A percentile compares a stretch with the other conserved stretches of the same genome.
Conservation (phyloP, 2,888 invertebrate genomes). For the Sphaerophoria taeniata region DNA sequence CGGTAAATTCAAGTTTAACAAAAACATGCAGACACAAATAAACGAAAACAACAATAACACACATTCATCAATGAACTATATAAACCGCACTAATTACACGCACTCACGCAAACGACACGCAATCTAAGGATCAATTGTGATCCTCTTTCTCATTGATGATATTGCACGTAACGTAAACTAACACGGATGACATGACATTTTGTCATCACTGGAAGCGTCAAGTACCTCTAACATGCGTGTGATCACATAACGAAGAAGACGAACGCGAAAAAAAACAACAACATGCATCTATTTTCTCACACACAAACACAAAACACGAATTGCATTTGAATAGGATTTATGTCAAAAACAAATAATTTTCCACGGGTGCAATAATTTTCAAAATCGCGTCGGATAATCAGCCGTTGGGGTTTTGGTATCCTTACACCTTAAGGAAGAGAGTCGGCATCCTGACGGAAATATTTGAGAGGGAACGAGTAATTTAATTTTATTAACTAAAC, state of each 20-base stretch:
- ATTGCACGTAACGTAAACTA: slow-evolving; percentile 48
- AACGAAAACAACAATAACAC: slow-evolving; percentile 14
- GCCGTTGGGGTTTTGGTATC: slow-evolving; percentile 36
- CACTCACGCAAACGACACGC: slow-evolving; percentile 72
- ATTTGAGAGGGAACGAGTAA: slow-evolving; percentile 38
- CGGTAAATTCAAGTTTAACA: slow-evolving; percentile 67
- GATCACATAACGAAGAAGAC: neutral
- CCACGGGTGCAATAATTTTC: neutral
- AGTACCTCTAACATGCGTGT: neutral
- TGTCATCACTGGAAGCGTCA: slow-evolving; percentile 17
- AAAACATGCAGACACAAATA: slow-evolving; percentile 28
- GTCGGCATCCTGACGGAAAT: slow-evolving; percentile 20
- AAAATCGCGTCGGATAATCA: slow-evolving; percentile 70
- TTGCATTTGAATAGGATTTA: slow-evolving; percentile 18
- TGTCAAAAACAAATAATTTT: slow-evolving; percentile 22
- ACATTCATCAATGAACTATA: slow-evolving; percentile 7
- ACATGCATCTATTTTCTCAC: slow-evolving; percentile 35
- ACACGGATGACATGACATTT: slow-evolving; percentile 45
- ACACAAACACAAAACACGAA: slow-evolving; percentile 32
- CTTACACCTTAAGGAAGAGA: slow-evolving; percentile 4
- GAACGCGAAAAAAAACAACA: neutral
- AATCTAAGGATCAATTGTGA: slow-evolving; percentile 71
- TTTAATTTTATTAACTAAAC: neutral
- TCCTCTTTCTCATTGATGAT: slow-evolving; percentile 64
- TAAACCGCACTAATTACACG: slow-evolving; percentile 61